phyloP scores from a whole-genome alignment of 2,113 vertebrate species.

The Thymallus thymallus region DNA sequence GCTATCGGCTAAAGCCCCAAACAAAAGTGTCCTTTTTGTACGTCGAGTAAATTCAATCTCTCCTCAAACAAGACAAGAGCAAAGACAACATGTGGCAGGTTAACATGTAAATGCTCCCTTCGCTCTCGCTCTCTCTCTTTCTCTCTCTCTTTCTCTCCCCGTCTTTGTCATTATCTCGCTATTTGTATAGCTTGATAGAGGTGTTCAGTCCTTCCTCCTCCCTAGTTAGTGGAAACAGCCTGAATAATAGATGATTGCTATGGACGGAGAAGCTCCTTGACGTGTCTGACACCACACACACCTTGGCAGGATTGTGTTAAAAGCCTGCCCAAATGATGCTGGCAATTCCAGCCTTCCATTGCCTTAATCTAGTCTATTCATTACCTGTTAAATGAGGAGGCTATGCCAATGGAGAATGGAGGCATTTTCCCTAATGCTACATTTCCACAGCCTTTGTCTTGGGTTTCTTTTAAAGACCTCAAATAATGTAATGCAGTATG shows the following conservation, averaged over 20 bases:
- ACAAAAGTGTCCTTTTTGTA: neutral
- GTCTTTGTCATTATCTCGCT: neutral
- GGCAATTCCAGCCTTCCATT: slow-evolving; percentile 5
- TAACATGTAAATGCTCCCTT: neutral
- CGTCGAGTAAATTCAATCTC: too few species aligned
- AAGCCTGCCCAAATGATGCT: slow-evolving; percentile 36
- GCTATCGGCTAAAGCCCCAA: neutral
- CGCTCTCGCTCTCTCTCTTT: neutral
- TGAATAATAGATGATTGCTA: slow-evolving; percentile 67
- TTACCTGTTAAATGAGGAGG: neutral
- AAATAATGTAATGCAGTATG: too few species aligned
- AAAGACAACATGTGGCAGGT: neutral
- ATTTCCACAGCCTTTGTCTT: too few species aligned
- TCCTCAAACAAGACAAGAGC: neutral
- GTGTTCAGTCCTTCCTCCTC: neutral
- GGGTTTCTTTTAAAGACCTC: too few species aligned
- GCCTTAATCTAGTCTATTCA: neutral
- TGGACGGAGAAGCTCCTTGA: slow-evolving; percentile 38
- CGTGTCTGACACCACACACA: slow-evolving; percentile 18
- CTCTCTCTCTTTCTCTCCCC: neutral
- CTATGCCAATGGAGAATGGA: neutral
- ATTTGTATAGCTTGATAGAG: neutral
- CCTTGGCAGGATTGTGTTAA: slow-evolving; percentile 11
- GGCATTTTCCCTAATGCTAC: neutral
- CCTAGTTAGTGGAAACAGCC: slow-evolving; percentile 35